A percentile compares a stretch with the other conserved stretches of the same genome.
These are phyloP conservation scores for Heterocephalus glaber DNA, from an alignment of 2,113 vertebrate species.

Conservation along the genomic window DNA sequence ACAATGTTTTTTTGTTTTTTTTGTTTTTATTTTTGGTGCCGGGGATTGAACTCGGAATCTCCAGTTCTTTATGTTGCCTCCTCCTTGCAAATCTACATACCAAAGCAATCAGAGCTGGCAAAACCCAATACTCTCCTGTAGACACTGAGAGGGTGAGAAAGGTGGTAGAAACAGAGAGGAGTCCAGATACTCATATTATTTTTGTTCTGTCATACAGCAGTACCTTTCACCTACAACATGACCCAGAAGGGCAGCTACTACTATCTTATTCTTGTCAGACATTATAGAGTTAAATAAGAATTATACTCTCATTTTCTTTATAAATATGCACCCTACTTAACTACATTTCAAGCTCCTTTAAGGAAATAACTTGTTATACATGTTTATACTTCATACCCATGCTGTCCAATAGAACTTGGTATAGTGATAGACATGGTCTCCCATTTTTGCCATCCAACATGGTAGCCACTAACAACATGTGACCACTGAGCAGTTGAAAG, in stretches of 20 bases:
- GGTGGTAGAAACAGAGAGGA: not conserved
- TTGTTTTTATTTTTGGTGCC: no score
- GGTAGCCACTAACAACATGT: not conserved
- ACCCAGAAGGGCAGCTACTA: not conserved
- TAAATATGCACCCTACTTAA: not conserved
- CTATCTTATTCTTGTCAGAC: not conserved
- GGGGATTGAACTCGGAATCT: no score
- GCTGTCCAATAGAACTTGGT: not conserved
- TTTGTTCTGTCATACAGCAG: not conserved
- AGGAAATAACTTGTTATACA: not conserved
- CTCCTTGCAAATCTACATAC: not conserved
- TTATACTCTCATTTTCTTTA: not conserved
- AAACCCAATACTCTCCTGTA: not conserved
- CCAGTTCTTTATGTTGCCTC: not conserved
- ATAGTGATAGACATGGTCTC: not conserved
- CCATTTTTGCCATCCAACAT: not conserved
- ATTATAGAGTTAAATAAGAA: slow-evolving; percentile 1
- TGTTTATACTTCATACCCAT: not conserved
- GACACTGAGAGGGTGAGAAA: not conserved
- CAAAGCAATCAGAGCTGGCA: not conserved
- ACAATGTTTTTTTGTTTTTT: no score
- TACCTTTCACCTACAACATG: not conserved
- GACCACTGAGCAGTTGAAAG: not conserved
- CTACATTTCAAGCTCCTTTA: not conserved
- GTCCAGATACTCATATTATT: not conserved